Base-by-base conservation (phyloP, 2,797 vertebrate genomes). In the Trachurus trachurus region DNA sequence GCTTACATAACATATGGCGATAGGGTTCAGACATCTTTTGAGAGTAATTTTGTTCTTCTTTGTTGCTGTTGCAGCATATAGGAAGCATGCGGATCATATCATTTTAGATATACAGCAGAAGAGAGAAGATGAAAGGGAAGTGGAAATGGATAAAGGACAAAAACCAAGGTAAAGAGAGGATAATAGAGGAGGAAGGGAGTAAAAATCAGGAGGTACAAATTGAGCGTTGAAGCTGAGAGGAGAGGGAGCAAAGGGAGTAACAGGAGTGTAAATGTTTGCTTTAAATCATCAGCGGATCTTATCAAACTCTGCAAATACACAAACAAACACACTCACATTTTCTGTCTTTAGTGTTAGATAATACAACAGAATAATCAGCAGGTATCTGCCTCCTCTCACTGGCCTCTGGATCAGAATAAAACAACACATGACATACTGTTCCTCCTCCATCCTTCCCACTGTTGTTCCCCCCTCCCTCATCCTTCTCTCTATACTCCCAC, bases 371-470 rank as follows among this genome's bases (percentile, higher is more conserved):
- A 92, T 92, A 91, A 93, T 90, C 81, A 92, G 88, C 86, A 91
- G 89, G 89, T 93, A 87, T 81, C 87, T 83, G 84, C 91, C 92
- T 92, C 90, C 88, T 90, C 91, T 90, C 89, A 84, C 90, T 93
- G 89, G 90, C 90, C 91, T 91, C 84, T 92, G 91, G 90, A 92
- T 88, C 87, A 89, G 90, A 93, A 93, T 90, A 90, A 93, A 93
- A 93, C 90, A 89, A 76, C 10, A 63, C 75, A 92, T 93, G 90
- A 89, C 90, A 88, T 89, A 50, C 73, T 88, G 76, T 91, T 91
- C 91, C 89, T 92, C 89, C 92, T 92, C 91, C 88, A 82, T 84
- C 81, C 90, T 87, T 90, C 81, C 90, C 82, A 86, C 85, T 80
- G 83, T 71, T 84, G 79, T 70, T 39, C 75, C 77, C 87, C 74